Percentiles rank a stretch among this genome's conserved stretches.
Conservation (phyloP, 2,113 vertebrate genomes). For the Pao palembangensis region DNA sequence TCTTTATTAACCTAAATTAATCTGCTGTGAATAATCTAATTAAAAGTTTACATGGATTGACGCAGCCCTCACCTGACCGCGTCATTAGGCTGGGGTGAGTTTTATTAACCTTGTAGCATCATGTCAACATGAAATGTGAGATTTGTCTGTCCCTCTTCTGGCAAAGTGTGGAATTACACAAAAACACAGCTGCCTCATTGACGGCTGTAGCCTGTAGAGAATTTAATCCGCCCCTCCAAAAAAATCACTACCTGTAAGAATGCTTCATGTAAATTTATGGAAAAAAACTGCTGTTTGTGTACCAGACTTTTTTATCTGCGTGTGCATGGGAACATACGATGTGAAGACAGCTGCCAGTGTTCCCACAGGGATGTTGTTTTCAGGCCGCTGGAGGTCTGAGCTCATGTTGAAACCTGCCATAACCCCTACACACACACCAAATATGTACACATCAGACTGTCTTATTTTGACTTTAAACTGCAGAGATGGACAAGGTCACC, state of each 20-base stretch:
- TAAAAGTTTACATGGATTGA: neutral
- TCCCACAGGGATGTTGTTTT: slow-evolving; percentile 89
- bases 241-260: too few relatives aligned
- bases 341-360: slow-evolving; percentile 90
- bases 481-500: slow-evolving; percentile 69
- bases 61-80: too few relatives aligned
- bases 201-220: too few relatives aligned
- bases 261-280: too few relatives aligned
- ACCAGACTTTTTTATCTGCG: too few relatives aligned
- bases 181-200: neutral
- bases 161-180: neutral
- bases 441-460: slow-evolving; percentile 22
- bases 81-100: too few relatives aligned
- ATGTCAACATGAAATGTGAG: neutral
- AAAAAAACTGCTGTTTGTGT: too few relatives aligned
- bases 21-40: neutral
- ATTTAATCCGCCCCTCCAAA: too few relatives aligned
- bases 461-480: neutral
- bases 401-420: slow-evolving; percentile 99
- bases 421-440: slow-evolving; percentile 79
- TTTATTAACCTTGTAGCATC: neutral
- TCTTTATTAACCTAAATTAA: neutral
- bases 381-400: slow-evolving; percentile 88
- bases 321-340: slow-evolving; percentile 80
- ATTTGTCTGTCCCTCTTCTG: neutral